Percentiles rank a stretch among this genome's conserved stretches.
These are phyloP conservation scores for Zaprionus ghesquierei DNA, from an alignment of 1,140 invertebrate species.

Conservation along the genomic window DNA sequence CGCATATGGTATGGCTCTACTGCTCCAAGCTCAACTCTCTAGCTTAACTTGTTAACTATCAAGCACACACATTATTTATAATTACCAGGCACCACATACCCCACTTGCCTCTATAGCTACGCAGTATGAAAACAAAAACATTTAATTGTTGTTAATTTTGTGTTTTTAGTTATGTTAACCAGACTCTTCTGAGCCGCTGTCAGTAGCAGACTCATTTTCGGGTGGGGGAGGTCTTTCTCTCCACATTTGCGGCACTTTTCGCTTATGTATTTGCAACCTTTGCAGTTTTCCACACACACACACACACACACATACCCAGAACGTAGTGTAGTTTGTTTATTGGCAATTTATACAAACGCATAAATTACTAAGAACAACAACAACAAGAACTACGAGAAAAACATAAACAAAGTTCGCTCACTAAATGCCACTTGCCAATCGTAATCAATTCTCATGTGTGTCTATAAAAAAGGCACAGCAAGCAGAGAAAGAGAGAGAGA, in stretches of 20 bases:
- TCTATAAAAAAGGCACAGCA: constrained; percentile 61
- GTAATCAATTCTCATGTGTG: constrained; percentile 69
- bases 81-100: too few species aligned
- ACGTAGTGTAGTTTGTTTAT: constrained; percentile 71
- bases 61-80: too few species aligned
- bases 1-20: not conserved
- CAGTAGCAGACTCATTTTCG: constrained; percentile 4
- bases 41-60: too few species aligned
- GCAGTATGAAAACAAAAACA: constrained; percentile 7
- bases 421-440: constrained; percentile 79
- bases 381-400: constrained; percentile 29
- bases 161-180: constrained; percentile 74
- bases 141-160: constrained; percentile 70
- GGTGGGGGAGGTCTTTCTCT: too few species aligned
- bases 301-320: too few species aligned
- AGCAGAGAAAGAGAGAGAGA: not conserved
- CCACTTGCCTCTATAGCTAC: not conserved
- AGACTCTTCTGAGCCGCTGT: constrained; percentile 45
- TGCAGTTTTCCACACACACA: constrained; percentile 59
- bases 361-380: constrained; percentile 58
- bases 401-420: constrained; percentile 75
- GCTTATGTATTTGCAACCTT: constrained; percentile 54
- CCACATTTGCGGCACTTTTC: not conserved
- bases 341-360: constrained; percentile 73
- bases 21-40: not conserved